Conservation (phyloP, 2,113 vertebrate genomes). For the Pituophis catenifer region DNA sequence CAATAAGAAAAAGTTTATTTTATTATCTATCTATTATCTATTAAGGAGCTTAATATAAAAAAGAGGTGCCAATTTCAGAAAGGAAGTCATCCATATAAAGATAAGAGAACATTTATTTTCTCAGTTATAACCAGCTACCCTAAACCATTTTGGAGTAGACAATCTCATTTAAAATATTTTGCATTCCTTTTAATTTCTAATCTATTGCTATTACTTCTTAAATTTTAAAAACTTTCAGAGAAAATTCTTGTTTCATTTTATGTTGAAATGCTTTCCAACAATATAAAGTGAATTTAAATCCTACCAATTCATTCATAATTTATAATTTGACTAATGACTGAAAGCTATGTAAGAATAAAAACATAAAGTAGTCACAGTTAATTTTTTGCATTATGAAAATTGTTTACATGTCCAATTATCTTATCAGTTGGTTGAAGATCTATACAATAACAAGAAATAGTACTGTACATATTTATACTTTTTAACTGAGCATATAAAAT, state of each 20-base stretch:
- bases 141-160: not conserved
- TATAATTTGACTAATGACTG: not conserved
- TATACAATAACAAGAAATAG: not conserved
- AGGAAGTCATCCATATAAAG: not conserved
- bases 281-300: not conserved
- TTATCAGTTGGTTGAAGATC: not conserved
- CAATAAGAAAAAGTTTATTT: not conserved
- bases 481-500: not conserved
- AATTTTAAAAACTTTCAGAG: not conserved
- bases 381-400: conserved; percentile 13
- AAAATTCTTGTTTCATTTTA: not conserved
- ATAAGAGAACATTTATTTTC: not conserved
- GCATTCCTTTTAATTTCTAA: not conserved
- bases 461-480: not conserved
- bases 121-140: not conserved
- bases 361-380: not conserved
- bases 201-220: not conserved
- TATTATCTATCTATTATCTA: not conserved
- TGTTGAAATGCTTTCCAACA: not conserved
- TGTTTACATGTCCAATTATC: not conserved
- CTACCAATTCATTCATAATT: not conserved
- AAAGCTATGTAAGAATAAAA: conserved; percentile 9
- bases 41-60: not conserved
- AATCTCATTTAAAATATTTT: not conserved
- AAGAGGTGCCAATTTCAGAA: not conserved